Evolutionary conservation across 2,797 vertebrate genomes (phyloP).

Genomic region (Ctenochaetus hawaiiensis): DNA sequence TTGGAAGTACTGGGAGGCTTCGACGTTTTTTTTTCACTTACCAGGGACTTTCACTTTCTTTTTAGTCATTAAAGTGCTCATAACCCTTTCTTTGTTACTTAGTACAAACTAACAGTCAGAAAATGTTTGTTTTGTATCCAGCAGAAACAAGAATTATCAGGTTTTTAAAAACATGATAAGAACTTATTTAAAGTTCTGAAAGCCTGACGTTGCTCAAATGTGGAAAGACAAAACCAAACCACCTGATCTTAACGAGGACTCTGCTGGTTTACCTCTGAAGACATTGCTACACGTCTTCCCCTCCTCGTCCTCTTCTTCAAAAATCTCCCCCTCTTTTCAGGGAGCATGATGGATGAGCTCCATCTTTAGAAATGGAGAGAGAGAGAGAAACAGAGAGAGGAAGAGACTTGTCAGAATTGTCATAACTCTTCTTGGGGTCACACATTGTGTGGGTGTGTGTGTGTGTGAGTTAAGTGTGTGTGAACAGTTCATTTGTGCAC

Average conservation of each 20-base stretch:
- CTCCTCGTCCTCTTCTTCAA: not conserved
- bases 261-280: not conserved
- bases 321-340: not conserved
- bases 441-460: slow-evolving; percentile 32
- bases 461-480: slow-evolving; percentile 10
- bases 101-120: not conserved
- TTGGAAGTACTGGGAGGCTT: too few relatives aligned
- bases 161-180: not conserved
- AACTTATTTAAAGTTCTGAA: not conserved
- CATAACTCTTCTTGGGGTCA: slow-evolving; percentile 56
- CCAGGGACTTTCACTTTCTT: not conserved
- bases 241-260: not conserved
- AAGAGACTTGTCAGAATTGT: slow-evolving; percentile 50
- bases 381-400: slow-evolving; percentile 31
- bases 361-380: slow-evolving; percentile 2
- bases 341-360: not conserved
- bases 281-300: not conserved
- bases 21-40: not conserved
- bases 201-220: too few relatives aligned
- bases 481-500: slow-evolving; percentile 14
- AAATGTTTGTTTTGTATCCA: not conserved
- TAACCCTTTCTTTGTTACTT: not conserved
- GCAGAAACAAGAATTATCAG: not conserved
- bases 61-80: not conserved
- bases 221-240: not conserved